Evolutionary conservation across 2,888 invertebrate species (phyloP).

Genomic region (Agapostemon virescens): DNA sequence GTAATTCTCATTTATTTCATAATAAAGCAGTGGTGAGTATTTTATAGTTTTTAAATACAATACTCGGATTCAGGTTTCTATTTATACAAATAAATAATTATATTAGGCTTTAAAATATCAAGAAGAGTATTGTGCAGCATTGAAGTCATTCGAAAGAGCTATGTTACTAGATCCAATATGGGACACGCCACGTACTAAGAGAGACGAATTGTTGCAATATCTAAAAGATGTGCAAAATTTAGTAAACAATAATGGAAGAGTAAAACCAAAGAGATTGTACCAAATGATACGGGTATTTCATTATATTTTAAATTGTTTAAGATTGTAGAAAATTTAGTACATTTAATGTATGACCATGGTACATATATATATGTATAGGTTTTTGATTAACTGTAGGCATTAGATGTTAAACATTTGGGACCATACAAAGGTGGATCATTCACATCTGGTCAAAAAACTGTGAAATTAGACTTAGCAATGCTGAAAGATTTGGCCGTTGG

Average conservation of each 20-base stretch:
- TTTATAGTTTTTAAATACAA: constrained; percentile 21
- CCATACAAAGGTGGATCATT: constrained; percentile 84
- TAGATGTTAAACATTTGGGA: constrained; percentile 87
- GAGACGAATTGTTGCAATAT: constrained; percentile 84
- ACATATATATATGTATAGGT: constrained; percentile 64
- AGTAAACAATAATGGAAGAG: constrained; percentile 86
- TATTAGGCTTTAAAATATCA: constrained; percentile 88
- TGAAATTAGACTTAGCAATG: constrained; percentile 81
- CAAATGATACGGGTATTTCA: constrained; percentile 85
- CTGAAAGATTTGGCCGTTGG: constrained; percentile 84
- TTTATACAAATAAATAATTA: constrained; percentile 26
- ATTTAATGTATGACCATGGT: constrained; percentile 51
- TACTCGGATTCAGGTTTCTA: not conserved
- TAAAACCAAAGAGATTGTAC: constrained; percentile 87
- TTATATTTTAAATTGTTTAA: constrained; percentile 8
- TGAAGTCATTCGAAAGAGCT: constrained; percentile 86
- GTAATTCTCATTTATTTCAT: constrained; percentile 90
- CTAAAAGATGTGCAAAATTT: constrained; percentile 85
- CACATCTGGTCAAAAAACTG: constrained; percentile 81
- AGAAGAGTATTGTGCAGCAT: constrained; percentile 87
- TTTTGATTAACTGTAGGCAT: constrained; percentile 81
- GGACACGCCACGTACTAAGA: constrained; percentile 85
- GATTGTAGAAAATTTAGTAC: constrained; percentile 8
- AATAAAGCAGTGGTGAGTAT: constrained; percentile 90
- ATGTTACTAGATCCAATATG: constrained; percentile 88